Conservation (phyloP, 1,140 invertebrate genomes). For the Cydia amplana region DNA sequence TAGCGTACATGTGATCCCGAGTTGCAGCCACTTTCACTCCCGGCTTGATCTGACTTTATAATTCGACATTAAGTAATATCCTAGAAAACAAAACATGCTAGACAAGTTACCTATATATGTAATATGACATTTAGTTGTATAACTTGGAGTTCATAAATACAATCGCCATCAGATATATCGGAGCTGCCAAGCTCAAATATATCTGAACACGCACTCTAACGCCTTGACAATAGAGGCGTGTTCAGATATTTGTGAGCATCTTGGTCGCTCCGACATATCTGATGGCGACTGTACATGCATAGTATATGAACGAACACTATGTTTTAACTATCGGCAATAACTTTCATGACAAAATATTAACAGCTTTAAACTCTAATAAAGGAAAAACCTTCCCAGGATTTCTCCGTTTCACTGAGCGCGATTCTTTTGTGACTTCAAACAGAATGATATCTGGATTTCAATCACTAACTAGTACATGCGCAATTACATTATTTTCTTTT, state of each 20-base stretch:
- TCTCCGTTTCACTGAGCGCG: slow-evolving; percentile 9
- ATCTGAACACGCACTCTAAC: no score
- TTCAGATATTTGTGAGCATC: no score
- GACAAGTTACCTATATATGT: not conserved
- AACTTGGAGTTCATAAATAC: no score
- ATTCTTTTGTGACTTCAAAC: slow-evolving; percentile 15
- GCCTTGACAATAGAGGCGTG: no score
- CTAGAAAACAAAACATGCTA: slow-evolving; percentile 30
- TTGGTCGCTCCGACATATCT: no score
- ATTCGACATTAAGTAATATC: not conserved
- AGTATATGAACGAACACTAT: not conserved
- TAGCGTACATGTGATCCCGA: not conserved
- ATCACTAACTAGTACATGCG: not conserved
- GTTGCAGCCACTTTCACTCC: slow-evolving; percentile 24
- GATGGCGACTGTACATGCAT: no score
- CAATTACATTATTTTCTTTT: not conserved
- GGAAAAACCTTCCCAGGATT: slow-evolving; percentile 32
- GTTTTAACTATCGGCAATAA: not conserved
- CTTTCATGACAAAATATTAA: slow-evolving; percentile 4
- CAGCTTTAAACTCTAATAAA: not conserved
- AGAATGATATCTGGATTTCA: slow-evolving; percentile 15
- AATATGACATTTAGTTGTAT: not conserved
- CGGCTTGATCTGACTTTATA: not conserved
- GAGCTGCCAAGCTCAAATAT: no score
- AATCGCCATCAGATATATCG: no score